Conservation (phyloP, 2,797 vertebrate species). For the Mormyrus proboscirostris region DNA sequence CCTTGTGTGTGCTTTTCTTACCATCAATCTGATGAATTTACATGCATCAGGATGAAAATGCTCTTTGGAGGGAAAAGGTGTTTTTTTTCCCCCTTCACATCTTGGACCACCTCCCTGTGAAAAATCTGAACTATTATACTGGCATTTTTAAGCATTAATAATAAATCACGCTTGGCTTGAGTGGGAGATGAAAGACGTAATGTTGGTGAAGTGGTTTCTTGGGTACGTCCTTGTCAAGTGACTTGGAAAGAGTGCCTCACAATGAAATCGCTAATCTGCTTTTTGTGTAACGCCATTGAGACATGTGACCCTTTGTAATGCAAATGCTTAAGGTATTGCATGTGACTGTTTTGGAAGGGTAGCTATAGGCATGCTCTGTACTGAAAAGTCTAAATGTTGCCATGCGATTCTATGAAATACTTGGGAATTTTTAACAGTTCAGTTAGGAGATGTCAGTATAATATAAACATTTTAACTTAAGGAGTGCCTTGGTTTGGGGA, state of each 20-base stretch:
- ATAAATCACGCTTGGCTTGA: slow-evolving; percentile 73
- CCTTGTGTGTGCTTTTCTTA: slow-evolving; percentile 69
- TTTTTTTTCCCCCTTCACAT: slow-evolving; percentile 80
- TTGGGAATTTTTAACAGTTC: background rate
- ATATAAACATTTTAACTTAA: background rate
- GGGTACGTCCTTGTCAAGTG: slow-evolving; percentile 12
- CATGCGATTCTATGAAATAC: background rate
- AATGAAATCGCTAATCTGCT: background rate
- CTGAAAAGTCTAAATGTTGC: background rate
- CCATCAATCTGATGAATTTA: slow-evolving; percentile 79
- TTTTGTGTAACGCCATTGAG: background rate
- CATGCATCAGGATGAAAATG: slow-evolving; percentile 78
- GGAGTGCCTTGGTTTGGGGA: background rate
- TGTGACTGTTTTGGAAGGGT: background rate
- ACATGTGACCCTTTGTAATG: background rate
- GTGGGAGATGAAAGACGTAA: slow-evolving; percentile 40
- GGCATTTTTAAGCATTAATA: slow-evolving; percentile 94
- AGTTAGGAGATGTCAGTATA: background rate
- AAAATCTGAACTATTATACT: slow-evolving; percentile 88
- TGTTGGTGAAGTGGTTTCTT: slow-evolving; percentile 36
- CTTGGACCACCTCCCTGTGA: slow-evolving; percentile 86
- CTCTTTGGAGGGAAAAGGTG: slow-evolving; percentile 78
- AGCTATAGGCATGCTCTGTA: background rate
- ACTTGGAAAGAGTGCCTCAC: slow-evolving; percentile 32
- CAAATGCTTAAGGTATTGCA: background rate